Evolutionary conservation across 2,888 invertebrate species (phyloP), one percentile per base, ranked within the genome.

Genomic region (Coleophora flavipennella): DNA sequence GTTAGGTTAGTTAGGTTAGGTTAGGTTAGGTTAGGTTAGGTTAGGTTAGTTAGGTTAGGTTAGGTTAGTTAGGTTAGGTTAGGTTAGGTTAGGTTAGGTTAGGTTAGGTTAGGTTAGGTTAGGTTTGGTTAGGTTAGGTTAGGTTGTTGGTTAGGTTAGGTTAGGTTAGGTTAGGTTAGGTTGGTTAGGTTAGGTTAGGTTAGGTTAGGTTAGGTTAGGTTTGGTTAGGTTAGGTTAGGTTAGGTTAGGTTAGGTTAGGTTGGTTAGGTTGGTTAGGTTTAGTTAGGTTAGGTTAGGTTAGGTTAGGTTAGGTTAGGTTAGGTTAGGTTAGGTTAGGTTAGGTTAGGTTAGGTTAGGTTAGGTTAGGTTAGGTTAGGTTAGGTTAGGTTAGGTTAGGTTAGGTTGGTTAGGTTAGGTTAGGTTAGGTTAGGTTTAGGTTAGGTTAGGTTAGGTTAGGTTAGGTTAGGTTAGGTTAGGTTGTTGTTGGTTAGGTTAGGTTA

Each of bases 341-440:
- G 40, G 40, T 40, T 36, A 40, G 33, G 40, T 33, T 36, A 40
- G 40, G 40, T 40, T 20, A 40, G 40, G 40, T 40, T 40, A 40
- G 40, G 40, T 40, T 40, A 40, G 41, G 41, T 38, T 38, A 41
- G 41, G 41, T 38, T 38, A 41, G 41, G 41, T 38, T 41, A 41
- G 41, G 41, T 38, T 38, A 41, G 41, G 41, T 38, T 38, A 40
- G 40, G 40, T 40, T 40, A 40, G 40, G 40, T 40, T 40, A 40
- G 40, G 40, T 40, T 36, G 40, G 40, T 40, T 40, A 40, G 41
- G 41, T 37, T 41, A 41, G 41, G 41, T 41, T 41, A 41, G 41
- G 41, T 38, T 38, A 41, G 41, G 41, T 38, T 40, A 40, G 40
- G 40, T 40, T n/a, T 40, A 40, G 40, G 40, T 40, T 38, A 41